Evolutionary conservation across 2,888 invertebrate species (phyloP).

Genomic region (Apotomis betuletana): DNA sequence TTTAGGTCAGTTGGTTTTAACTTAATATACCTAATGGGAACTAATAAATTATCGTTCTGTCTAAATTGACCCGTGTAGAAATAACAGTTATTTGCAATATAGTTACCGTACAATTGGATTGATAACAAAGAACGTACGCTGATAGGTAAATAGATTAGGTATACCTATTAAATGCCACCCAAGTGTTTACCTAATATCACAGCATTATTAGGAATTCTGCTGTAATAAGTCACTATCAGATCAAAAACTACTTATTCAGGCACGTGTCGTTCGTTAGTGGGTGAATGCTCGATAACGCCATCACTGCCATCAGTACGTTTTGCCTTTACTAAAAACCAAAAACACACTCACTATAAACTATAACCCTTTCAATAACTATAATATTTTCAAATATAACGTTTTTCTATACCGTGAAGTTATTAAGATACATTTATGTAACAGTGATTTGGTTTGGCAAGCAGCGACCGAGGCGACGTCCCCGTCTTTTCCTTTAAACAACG

Average conservation of each 20-base stretch:
- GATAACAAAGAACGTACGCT: constrained; percentile 13
- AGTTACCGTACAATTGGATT: neutral
- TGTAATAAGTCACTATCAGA: too few relatives aligned
- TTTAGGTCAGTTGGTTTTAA: too few relatives aligned
- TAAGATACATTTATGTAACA: constrained; percentile 34
- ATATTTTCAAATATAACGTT: neutral
- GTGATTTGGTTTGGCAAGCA: constrained; percentile 43
- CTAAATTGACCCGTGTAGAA: neutral
- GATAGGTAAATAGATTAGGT: neutral
- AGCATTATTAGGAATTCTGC: neutral
- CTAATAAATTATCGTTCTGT: too few relatives aligned
- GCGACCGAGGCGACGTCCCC: constrained; percentile 41
- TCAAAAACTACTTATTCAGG: too few relatives aligned
- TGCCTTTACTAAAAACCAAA: neutral
- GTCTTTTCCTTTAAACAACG: constrained; percentile 64
- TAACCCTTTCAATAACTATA: neutral
- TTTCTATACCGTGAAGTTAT: constrained; percentile 8
- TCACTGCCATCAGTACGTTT: too few relatives aligned
- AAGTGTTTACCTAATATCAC: constrained; percentile 1
- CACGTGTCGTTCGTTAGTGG: too few relatives aligned
- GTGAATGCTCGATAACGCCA: too few relatives aligned
- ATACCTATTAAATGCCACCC: constrained; percentile 3
- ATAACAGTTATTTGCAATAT: neutral
- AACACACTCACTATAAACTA: neutral
- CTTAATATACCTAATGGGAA: too few relatives aligned